These are phyloP conservation scores for Bimastos eiseni DNA, from an alignment of 2,888 invertebrate genomes.

Conservation along the genomic window DNA sequence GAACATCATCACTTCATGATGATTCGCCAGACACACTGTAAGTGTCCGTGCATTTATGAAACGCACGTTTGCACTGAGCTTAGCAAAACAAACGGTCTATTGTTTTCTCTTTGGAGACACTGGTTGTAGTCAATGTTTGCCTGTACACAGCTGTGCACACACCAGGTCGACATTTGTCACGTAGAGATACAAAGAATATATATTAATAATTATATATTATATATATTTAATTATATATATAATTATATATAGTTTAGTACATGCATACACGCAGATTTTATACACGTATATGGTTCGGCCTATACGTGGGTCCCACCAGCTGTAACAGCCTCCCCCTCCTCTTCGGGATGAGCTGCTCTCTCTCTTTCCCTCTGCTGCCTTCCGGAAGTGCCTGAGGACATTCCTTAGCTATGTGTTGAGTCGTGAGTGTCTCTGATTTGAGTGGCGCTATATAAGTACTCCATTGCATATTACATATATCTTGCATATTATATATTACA, in stretches of 20 bases:
- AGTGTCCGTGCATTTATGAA: neutral
- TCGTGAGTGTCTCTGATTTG: too few species aligned
- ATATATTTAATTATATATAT: neutral
- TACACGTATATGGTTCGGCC: too few species aligned
- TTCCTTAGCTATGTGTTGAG: too few species aligned
- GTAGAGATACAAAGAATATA: neutral
- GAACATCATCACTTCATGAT: neutral
- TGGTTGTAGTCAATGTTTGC: neutral
- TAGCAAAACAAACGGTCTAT: neutral
- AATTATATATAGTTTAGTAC: neutral
- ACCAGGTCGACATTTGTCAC: neutral
- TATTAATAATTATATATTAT: neutral
- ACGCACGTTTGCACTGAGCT: neutral
- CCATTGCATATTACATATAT: too few species aligned
- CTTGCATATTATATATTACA: too few species aligned
- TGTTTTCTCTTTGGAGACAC: neutral
- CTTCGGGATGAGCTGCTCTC: too few species aligned
- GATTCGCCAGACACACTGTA: neutral
- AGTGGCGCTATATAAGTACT: too few species aligned
- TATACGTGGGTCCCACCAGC: too few species aligned
- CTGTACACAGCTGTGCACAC: neutral
- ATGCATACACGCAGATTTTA: too few species aligned
- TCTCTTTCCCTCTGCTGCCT: too few species aligned
- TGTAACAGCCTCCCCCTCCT: too few species aligned
- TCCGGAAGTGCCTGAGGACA: too few species aligned